Evolutionary conservation across 2,797 vertebrate genomes (phyloP).

Genomic region (Tiaroga cobitis): DNA sequence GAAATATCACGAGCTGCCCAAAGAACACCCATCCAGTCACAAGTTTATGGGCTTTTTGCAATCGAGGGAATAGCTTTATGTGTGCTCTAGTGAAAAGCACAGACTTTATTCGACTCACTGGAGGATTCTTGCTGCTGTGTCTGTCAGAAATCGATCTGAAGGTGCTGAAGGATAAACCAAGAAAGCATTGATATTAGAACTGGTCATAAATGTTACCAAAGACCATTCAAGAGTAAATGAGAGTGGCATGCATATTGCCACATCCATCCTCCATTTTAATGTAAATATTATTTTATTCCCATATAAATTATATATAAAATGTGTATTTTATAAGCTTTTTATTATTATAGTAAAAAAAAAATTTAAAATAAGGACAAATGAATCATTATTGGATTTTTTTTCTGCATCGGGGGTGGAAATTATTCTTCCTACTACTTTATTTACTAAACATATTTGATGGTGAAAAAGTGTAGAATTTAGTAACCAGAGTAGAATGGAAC

Average conservation of each 20-base stretch:
- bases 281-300: no score
- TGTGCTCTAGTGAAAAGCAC: conserved; percentile 59
- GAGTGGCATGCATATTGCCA: not conserved
- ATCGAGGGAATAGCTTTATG: conserved; percentile 67
- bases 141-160: conserved; percentile 14
- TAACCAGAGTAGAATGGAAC: not conserved
- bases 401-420: no score
- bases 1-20: conserved; percentile 57
- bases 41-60: conserved; percentile 59
- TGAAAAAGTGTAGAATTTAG: not conserved
- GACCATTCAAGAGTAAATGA: conserved; percentile 26
- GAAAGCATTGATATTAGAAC: conserved; percentile 49
- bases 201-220: conserved; percentile 25
- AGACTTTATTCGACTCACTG: conserved; percentile 41
- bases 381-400: no score
- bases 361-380: no score
- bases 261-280: no score
- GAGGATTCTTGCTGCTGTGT: conserved; percentile 38
- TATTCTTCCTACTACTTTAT: no score
- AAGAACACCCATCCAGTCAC: conserved; percentile 48
- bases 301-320: no score
- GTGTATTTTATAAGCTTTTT: no score
- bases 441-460: not conserved
- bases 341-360: no score
- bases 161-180: conserved; percentile 27